Evolutionary conservation across 1,140 invertebrate genomes (phyloP), one percentile per base, ranked within the genome.

Genomic region (Aphaenogaster floridana): DNA sequence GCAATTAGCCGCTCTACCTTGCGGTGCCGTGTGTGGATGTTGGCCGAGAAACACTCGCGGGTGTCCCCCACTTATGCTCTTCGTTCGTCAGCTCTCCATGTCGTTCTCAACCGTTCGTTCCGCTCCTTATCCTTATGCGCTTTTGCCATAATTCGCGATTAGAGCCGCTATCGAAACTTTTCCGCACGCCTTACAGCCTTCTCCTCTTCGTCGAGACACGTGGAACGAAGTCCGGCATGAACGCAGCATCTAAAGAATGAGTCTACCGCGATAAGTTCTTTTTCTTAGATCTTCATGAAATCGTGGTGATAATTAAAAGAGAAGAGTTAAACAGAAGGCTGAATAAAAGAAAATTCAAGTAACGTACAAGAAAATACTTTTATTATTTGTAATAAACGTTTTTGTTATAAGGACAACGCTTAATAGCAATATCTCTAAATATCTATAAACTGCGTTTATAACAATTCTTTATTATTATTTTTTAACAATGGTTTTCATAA

Each of bases 1-100:
- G 88, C 92, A 94, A 94, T 94, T 93, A 94, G 86, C 83, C 45
- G 74, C 88, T 93, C 91, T 87, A 93, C 87, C 90, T 81, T 90
- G 89, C 81, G 86, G 39, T 59, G 72, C 77, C 45, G 63, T 77
- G 64, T 64, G 77, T 42, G 80, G 78, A 93, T 90, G 88, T 85
- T 84, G 77, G 59, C 15, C 68, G 57, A 61, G 76, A 81, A 83
- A 28, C 80, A 83, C 57, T 76, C 45, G 21, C 81, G 88, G 52
- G 50, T 71, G 28, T 13, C 84, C 80, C 89, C 90, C 89, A 87
- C 88, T 86, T 78, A 48, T 42, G 68, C 21, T 61, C 50, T 84
- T 89, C 4, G 64, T 78, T 78, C 68, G 76, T 80, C 77, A 57
- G 77, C 45, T 81, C 42, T 66, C 50, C 72, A 54, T 78, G 79